phyloP scores from a whole-genome alignment of 2,113 vertebrate species.

The Acrocephalus arundinaceus region DNA sequence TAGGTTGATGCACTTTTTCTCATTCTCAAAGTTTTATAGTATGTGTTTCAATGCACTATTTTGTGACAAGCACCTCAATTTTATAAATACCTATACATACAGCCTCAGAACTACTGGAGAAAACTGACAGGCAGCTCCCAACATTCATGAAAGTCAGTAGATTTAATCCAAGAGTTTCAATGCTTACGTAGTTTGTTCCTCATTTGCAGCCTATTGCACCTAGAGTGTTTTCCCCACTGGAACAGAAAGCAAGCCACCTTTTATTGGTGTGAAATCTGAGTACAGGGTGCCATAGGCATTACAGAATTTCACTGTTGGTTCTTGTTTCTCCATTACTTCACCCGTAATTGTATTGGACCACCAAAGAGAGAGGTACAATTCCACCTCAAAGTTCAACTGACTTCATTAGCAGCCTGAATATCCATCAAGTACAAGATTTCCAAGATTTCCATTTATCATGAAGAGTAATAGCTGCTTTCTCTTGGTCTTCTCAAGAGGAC shows the following conservation, averaged over 20 bases:
- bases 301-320: neutral
- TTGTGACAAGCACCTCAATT: neutral
- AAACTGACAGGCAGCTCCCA: neutral
- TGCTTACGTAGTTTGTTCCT: neutral
- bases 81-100: neutral
- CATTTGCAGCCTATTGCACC: neutral
- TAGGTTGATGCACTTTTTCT: neutral
- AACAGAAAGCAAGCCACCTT: neutral
- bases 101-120: neutral
- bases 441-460: neutral
- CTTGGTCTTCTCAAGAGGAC: neutral
- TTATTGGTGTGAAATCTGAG: neutral
- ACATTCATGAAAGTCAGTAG: neutral
- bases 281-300: neutral
- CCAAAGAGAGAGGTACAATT: neutral
- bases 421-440: neutral
- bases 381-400: neutral
- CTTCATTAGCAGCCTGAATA: neutral
- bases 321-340: neutral
- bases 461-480: neutral
- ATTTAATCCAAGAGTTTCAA: neutral
- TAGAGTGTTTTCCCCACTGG: neutral
- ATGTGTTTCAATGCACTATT: neutral
- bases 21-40: neutral
- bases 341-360: neutral